These are phyloP conservation scores for Odobenus rosmarus DNA, from an alignment of 2,113 vertebrate genomes.

Conservation along the genomic window DNA sequence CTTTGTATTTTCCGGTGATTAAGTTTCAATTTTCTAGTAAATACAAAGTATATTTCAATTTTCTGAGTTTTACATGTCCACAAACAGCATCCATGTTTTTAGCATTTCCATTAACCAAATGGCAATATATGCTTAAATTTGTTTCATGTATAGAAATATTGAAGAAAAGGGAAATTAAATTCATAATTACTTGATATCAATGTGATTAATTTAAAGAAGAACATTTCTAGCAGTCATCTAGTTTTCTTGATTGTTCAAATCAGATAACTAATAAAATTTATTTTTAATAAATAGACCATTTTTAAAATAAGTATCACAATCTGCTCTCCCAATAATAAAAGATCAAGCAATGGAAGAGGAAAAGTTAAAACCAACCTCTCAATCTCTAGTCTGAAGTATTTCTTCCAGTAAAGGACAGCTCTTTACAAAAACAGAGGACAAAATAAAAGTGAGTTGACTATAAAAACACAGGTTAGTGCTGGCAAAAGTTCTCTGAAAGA, in stretches of 20 bases:
- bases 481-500: constrained; percentile 4
- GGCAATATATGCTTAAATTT: not conserved
- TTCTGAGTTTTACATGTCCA: not conserved
- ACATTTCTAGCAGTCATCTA: not conserved
- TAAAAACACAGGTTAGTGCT: not conserved
- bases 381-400: constrained; percentile 5
- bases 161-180: constrained; percentile 26
- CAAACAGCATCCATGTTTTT: not conserved
- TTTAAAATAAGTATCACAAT: not conserved
- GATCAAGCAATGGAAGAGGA: not conserved
- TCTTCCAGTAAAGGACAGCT: not conserved
- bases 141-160: not conserved
- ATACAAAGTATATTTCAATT: constrained; percentile 28
- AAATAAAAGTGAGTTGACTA: constrained; percentile 31
- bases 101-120: not conserved
- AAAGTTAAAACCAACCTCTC: not conserved
- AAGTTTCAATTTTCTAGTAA: constrained; percentile 40
- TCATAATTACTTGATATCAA: not conserved
- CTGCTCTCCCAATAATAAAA: not conserved
- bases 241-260: not conserved
- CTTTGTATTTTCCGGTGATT: not conserved
- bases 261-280: not conserved
- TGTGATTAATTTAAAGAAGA: not conserved
- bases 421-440: not conserved
- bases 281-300: not conserved